Conservation (phyloP, 30 jellyfish, hydroid and myxozoan species). For the Cassiopea andromeda region DNA sequence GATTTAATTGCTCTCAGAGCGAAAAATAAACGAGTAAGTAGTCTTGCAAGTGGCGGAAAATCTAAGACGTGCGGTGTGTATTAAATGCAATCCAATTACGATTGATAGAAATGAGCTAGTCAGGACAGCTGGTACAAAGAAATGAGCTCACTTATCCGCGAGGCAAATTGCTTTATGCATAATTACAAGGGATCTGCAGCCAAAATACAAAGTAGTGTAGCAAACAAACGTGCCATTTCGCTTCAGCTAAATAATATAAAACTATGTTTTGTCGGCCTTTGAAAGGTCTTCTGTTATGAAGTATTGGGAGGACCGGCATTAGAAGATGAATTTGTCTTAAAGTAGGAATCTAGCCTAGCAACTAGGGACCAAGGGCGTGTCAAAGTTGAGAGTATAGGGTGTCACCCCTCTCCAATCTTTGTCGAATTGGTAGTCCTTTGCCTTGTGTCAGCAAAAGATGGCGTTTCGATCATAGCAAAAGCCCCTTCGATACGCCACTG, state of each 20-base stretch:
- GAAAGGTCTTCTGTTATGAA: constrained; percentile 3
- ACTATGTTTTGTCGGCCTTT: background rate
- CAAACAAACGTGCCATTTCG: constrained; percentile 21
- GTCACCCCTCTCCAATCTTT: too few relatives aligned
- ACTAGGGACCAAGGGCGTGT: background rate
- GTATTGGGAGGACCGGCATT: background rate
- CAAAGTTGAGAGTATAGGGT: background rate
- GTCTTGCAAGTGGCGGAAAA: constrained; percentile 45
- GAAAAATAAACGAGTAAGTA: constrained; percentile 29
- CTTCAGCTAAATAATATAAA: constrained; percentile 1
- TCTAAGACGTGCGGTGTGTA: constrained; percentile 41
- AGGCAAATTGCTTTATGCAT: constrained; percentile 72
- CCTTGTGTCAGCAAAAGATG: background rate
- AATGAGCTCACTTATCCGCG: constrained; percentile 58
- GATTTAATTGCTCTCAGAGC: constrained; percentile 13
- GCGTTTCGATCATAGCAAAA: background rate
- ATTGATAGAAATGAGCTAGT: constrained; percentile 17
- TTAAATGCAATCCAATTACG: constrained; percentile 45
- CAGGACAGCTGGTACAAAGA: constrained; percentile 51
- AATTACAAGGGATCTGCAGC: constrained; percentile 63
- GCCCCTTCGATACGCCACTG: background rate
- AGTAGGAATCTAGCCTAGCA: background rate
- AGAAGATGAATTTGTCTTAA: background rate
- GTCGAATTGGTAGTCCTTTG: too few relatives aligned
- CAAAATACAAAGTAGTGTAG: constrained; percentile 46